phyloP scores from a whole-genome alignment of 2,888 invertebrate genomes.

The Leptinotarsa peninsularis region DNA sequence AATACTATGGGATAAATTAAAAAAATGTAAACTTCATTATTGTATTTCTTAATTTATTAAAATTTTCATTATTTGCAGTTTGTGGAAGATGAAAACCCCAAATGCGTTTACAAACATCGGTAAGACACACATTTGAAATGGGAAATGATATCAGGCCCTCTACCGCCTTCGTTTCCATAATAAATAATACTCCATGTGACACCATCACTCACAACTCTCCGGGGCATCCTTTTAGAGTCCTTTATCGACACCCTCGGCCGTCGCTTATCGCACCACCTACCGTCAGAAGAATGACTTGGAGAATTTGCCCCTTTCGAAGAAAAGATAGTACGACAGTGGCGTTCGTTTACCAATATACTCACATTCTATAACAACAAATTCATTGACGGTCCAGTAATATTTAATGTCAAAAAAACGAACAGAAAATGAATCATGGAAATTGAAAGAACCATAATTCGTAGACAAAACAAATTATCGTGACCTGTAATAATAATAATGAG shows the following conservation, averaged over 20 bases:
- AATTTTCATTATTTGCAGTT: too few relatives aligned
- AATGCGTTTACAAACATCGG: background rate
- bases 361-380: background rate
- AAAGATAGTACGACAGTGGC: slow-evolving; percentile 25
- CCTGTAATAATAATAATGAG: too few relatives aligned
- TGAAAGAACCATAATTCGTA: too few relatives aligned
- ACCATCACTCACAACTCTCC: slow-evolving; percentile 56
- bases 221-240: slow-evolving; percentile 59
- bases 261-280: slow-evolving; percentile 60
- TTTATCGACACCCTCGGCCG: slow-evolving; percentile 59
- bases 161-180: slow-evolving; percentile 37
- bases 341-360: slow-evolving; percentile 13
- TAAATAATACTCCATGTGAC: slow-evolving; percentile 50
- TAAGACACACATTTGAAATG: slow-evolving; percentile 37
- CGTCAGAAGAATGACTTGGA: slow-evolving; percentile 49
- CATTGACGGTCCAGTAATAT: too few relatives aligned
- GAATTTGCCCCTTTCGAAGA: slow-evolving; percentile 43
- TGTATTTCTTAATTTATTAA: too few relatives aligned
- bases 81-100: too few relatives aligned
- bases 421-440: too few relatives aligned
- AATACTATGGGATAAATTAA: slow-evolving; percentile 64
- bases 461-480: too few relatives aligned
- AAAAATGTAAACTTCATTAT: slow-evolving; percentile 58
- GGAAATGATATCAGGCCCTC: slow-evolving; percentile 36
- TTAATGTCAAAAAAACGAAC: too few relatives aligned